A percentile compares a stretch with the other conserved stretches of the same genome.
Evolutionary conservation across 2,113 vertebrate genomes (phyloP).

Genomic region (Camelus dromedarius): DNA sequence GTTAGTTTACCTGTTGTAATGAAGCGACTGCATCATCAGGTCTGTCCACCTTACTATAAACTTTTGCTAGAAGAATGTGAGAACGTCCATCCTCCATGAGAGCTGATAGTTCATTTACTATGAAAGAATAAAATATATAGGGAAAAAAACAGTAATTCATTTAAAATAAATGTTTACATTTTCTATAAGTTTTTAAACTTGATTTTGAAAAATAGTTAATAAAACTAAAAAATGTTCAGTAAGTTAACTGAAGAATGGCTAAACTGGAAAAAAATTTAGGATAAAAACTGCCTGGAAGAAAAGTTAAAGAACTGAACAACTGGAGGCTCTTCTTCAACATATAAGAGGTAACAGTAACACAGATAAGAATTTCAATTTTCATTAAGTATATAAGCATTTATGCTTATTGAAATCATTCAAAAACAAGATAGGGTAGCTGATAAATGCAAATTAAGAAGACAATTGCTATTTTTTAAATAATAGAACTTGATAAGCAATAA

Average conservation of each 20-base stretch:
- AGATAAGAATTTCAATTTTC: not conserved
- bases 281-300: conserved; percentile 30
- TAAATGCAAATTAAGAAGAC: not conserved
- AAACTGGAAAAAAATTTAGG: not conserved
- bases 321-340: not conserved
- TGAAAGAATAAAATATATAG: conserved; percentile 57
- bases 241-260: not conserved
- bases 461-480: conserved; percentile 19
- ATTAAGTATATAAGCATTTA: not conserved
- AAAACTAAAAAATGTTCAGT: not conserved
- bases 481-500: not conserved
- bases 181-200: conserved; percentile 10
- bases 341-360: not conserved
- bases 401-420: not conserved
- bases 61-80: conserved; percentile 94
- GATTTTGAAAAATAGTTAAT: conserved; percentile 29
- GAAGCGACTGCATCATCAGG: conserved; percentile 91
- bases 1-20: conserved; percentile 91
- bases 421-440: not conserved
- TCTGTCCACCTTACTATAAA: conserved; percentile 94
- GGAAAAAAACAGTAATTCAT: not conserved
- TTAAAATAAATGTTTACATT: conserved; percentile 49
- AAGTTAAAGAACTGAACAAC: not conserved
- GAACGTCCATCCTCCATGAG: conserved; percentile 95
- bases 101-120: conserved; percentile 92